These are phyloP conservation scores for Ataeniobius toweri DNA, from an alignment of 2,797 vertebrate genomes.

Conservation along the genomic window DNA sequence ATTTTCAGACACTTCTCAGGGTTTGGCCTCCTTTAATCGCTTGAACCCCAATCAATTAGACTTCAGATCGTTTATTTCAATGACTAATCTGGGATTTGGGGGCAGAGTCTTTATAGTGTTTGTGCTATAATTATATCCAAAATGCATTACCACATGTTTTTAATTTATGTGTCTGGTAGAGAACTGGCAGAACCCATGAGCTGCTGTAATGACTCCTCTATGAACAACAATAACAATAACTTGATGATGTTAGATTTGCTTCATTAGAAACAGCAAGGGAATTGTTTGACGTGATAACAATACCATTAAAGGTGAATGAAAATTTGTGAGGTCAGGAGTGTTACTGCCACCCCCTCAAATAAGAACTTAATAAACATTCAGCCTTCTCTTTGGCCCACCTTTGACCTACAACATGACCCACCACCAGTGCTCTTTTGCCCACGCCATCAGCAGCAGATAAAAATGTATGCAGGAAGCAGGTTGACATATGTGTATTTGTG, in stretches of 20 bases:
- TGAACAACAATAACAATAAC: constrained; percentile 33
- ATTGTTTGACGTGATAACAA: constrained; percentile 35
- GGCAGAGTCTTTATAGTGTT: constrained; percentile 72
- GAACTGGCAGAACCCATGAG: constrained; percentile 39
- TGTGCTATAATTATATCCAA: constrained; percentile 70
- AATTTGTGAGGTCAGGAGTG: constrained; percentile 20
- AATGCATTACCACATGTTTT: constrained; percentile 51
- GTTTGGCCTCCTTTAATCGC: constrained; percentile 87
- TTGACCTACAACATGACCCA: constrained; percentile 48
- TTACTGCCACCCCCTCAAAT: constrained; percentile 21
- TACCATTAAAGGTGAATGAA: constrained; percentile 20
- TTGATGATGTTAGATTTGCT: constrained; percentile 34
- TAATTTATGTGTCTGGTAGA: constrained; percentile 36
- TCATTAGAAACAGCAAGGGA: constrained; percentile 34
- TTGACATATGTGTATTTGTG: constrained; percentile 19
- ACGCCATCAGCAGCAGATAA: constrained; percentile 49
- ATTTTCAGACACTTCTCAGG: constrained; percentile 70
- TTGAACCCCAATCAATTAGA: constrained; percentile 88
- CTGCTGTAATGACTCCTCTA: constrained; percentile 24
- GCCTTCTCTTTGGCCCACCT: constrained; percentile 46
- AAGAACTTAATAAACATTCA: constrained; percentile 33
- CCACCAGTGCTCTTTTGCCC: constrained; percentile 37
- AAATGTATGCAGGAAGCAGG: constrained; percentile 47
- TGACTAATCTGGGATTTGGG: constrained; percentile 83
- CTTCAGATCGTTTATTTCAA: constrained; percentile 88